Base-by-base conservation (phyloP, 2,888 invertebrate genomes). In the Limnephilus auricula region DNA sequence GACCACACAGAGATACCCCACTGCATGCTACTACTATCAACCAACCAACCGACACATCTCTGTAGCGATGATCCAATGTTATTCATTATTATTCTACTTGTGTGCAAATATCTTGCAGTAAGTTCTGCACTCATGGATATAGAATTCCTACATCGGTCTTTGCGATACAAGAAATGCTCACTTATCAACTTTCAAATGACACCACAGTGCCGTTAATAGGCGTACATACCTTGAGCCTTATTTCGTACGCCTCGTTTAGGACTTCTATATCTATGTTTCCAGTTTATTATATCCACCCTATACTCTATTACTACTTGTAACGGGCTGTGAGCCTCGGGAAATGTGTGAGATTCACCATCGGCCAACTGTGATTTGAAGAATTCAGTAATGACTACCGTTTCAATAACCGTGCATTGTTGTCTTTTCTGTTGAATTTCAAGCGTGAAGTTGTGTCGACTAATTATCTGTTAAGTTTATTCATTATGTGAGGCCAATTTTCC, bases 1-100 rank as follows among this genome's bases (percentile, higher is more conserved):
- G 18, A 89, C 82, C 30, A 85, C 79, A 82, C 90, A 90, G 79
- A 90, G 34, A 90, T 50, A 90, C 79, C 78, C 78, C 84, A 50
- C 82, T 37, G 80, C 87, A 87, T 87, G 87, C 85, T 86, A 45
- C 86, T 34, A 25, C 85, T 45, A 65, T n/a, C 65, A 65, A 65
- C 45, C 50, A 40, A 30, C 37, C 85, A 78, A 31, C 32, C 78
- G 34, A 65, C 34, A 88, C 87, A 50, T n/a, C 13, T 85, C 87
- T 79, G 32, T 25, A 32, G 65, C 30, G 78, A 31, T 78, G 37
- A n/a, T 34, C 78, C 79, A 78, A 65, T 25, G 25, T 65, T 65
- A 65, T 65, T 65, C 65, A 65, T 82, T 82, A 82, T 82, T 82
- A 34, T 82, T 82, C 82, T 82, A 82, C 37, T 82, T 82, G 82